Evolutionary conservation across 2,113 vertebrate species (phyloP).

Genomic region (Lonchura striata): DNA sequence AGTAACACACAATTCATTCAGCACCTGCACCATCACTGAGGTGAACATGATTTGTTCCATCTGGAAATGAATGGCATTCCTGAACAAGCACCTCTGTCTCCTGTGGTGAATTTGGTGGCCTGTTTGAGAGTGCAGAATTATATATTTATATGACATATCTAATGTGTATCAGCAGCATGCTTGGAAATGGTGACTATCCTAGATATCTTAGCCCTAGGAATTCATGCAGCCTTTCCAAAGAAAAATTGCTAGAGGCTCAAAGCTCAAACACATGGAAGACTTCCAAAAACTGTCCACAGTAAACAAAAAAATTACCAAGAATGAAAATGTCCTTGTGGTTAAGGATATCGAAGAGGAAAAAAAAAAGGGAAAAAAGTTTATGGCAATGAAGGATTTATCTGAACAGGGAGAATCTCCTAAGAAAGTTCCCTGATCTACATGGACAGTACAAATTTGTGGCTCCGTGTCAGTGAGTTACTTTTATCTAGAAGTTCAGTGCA

Average conservation of each 20-base stretch:
- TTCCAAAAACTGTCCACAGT: not conserved
- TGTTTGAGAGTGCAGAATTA: not conserved
- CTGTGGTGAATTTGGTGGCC: not conserved
- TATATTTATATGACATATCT: not conserved
- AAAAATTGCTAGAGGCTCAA: not conserved
- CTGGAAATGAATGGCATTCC: not conserved
- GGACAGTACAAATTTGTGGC: not conserved
- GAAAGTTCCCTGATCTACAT: not conserved
- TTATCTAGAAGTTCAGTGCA: not conserved
- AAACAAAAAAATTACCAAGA: not conserved
- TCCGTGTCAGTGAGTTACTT: not conserved
- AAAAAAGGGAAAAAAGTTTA: not conserved
- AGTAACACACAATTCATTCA: not conserved
- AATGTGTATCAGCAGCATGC: not conserved
- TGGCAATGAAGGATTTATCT: not conserved
- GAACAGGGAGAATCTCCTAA: not conserved
- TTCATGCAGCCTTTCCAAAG: not conserved
- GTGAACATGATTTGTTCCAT: not conserved
- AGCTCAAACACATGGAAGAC: not conserved
- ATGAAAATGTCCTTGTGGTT: not conserved
- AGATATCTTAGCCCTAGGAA: not conserved
- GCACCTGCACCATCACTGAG: not conserved
- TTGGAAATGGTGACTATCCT: not conserved
- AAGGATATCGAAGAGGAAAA: rapidly evolving
- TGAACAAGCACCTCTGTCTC: not conserved